These are phyloP conservation scores for Turnix velox DNA, from an alignment of 2,113 vertebrate genomes.

Conservation along the genomic window DNA sequence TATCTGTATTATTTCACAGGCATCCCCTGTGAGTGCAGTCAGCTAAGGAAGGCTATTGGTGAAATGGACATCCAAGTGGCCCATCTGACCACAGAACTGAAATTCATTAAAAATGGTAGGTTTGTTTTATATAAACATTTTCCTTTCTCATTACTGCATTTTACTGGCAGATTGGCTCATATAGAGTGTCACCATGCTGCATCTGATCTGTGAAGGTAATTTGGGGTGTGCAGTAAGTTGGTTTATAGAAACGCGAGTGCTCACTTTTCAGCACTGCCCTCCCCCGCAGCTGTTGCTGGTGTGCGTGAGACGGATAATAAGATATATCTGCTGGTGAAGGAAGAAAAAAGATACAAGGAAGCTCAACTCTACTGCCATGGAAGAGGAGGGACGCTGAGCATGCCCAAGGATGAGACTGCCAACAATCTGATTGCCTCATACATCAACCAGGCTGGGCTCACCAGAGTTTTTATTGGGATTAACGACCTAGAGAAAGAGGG, in stretches of 20 bases:
- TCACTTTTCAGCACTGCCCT: conserved; percentile 97
- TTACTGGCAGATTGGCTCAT: background rate
- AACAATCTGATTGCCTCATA: conserved; percentile 86
- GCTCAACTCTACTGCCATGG: conserved; percentile 89
- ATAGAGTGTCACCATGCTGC: background rate
- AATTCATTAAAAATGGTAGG: conserved; percentile 97
- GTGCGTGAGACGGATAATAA: conserved; percentile 94
- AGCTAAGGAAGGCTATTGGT: conserved; percentile 92
- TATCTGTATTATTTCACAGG: conserved; percentile 67
- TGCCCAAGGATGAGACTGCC: conserved; percentile 91
- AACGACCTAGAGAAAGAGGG: conserved; percentile 92
- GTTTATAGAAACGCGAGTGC: conserved; percentile 86
- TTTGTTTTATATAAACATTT: background rate
- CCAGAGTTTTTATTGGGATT: conserved; percentile 90
- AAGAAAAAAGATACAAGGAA: conserved; percentile 88
- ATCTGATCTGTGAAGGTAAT: conserved; percentile 30
- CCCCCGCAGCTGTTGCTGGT: conserved; percentile 96
- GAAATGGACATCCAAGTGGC: conserved; percentile 95
- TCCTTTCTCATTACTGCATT: background rate
- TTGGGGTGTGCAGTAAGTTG: conserved; percentile 68
- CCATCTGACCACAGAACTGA: conserved; percentile 87
- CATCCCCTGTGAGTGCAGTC: conserved; percentile 90
- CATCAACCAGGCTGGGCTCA: conserved; percentile 87
- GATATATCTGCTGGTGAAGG: conserved; percentile 96
- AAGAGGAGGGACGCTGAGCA: conserved; percentile 89